Conservation (phyloP, 2,888 invertebrate genomes). For the Pogonocherus hispidulus region DNA sequence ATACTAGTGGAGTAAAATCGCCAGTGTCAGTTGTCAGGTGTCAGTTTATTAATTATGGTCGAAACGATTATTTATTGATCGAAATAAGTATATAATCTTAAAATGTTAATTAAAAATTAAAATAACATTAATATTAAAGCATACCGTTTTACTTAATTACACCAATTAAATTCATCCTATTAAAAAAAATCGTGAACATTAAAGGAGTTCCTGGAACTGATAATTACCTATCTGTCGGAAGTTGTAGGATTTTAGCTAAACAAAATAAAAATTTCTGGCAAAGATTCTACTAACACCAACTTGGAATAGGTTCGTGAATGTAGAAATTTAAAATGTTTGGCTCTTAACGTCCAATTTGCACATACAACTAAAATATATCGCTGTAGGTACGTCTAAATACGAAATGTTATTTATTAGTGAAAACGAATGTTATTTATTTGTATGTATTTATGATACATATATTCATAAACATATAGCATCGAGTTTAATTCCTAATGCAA, state of each 20-base stretch:
- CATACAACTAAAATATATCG: neutral
- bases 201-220: neutral
- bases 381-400: neutral
- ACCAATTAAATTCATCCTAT: neutral
- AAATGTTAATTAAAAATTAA: neutral
- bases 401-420: neutral
- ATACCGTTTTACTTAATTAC: neutral
- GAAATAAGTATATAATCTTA: no score
- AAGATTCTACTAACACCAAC: neutral
- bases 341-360: neutral
- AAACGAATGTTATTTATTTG: neutral
- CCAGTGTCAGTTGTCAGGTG: no score
- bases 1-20: no score
- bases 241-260: neutral
- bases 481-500: neutral
- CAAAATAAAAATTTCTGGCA: conserved; percentile 6
- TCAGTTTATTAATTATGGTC: no score
- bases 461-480: neutral
- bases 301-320: neutral
- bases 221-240: conserved; percentile 1
- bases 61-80: no score
- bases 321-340: neutral
- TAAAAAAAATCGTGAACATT: neutral
- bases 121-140: neutral
- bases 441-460: no score